phyloP scores from a whole-genome alignment of 2,797 vertebrate genomes.

The Yasuhikotakia modesta region DNA sequence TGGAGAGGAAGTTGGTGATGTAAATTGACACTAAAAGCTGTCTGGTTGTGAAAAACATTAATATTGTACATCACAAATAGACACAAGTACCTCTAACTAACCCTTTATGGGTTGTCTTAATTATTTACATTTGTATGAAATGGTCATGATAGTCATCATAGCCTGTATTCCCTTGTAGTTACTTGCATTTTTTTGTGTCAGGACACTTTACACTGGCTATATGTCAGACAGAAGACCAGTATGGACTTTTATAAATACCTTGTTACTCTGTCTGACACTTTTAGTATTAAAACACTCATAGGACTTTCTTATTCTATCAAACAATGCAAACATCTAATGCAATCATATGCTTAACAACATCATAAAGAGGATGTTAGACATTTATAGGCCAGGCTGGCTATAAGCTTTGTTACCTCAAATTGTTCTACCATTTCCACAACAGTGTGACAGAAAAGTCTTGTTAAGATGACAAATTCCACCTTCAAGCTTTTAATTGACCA shows the following conservation, averaged over 20 bases:
- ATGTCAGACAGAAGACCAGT: slow-evolving; percentile 15
- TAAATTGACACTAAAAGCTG: slow-evolving; percentile 44
- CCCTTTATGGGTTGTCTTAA: slow-evolving; percentile 11
- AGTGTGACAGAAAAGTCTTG: slow-evolving; percentile 5
- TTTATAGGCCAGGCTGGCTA: neutral
- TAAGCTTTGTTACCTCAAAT: neutral
- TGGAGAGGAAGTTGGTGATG: slow-evolving; percentile 31
- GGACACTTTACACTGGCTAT: slow-evolving; percentile 8
- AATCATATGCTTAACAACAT: too few species aligned
- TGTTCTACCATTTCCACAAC: neutral
- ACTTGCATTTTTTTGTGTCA: slow-evolving; percentile 8
- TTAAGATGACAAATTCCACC: slow-evolving; percentile 20
- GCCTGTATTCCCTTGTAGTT: neutral
- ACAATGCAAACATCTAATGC: too few species aligned
- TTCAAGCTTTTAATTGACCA: slow-evolving; percentile 26
- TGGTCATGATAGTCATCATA: slow-evolving; percentile 18
- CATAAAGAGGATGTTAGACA: neutral
- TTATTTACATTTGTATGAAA: slow-evolving; percentile 34
- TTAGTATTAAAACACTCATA: slow-evolving; percentile 23
- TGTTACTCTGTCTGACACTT: neutral
- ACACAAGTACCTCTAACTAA: slow-evolving; percentile 39
- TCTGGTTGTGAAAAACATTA: slow-evolving; percentile 28
- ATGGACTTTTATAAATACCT: slow-evolving; percentile 16
- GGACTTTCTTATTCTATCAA: slow-evolving; percentile 8
- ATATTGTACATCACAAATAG: slow-evolving; percentile 36